These are phyloP conservation scores for Camponotus pennsylvanicus DNA, from an alignment of 1,140 invertebrate species.

Conservation along the genomic window DNA sequence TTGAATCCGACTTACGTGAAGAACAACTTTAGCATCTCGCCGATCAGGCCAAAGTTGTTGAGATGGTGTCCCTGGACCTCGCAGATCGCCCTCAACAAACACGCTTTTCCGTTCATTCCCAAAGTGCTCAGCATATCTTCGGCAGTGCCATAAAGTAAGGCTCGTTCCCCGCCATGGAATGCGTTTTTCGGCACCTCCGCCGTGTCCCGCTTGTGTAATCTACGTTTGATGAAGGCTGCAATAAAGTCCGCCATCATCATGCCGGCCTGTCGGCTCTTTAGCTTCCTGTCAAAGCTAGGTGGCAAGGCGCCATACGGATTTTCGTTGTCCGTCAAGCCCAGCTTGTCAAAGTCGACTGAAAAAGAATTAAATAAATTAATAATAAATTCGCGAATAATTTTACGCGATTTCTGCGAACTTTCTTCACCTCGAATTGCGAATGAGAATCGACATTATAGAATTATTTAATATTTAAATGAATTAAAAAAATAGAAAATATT, in stretches of 20 bases:
- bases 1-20: conserved; percentile 89
- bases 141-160: conserved; percentile 90
- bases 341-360: conserved; percentile 93
- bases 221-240: conserved; percentile 89
- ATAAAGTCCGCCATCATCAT: conserved; percentile 91
- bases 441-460: no score
- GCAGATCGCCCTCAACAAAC: conserved; percentile 93
- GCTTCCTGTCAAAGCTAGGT: conserved; percentile 90
- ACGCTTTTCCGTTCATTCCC: conserved; percentile 93
- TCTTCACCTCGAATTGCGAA: no score
- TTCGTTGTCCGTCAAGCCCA: conserved; percentile 94
- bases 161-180: conserved; percentile 92
- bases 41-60: conserved; percentile 92
- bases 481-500: neutral
- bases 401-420: no score
- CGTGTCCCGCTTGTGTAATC: conserved; percentile 88
- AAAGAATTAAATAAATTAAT: neutral
- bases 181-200: conserved; percentile 84
- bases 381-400: no score
- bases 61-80: conserved; percentile 93
- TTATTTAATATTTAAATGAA: neutral
- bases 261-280: conserved; percentile 90
- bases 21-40: conserved; percentile 93
- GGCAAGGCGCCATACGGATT: conserved; percentile 94
- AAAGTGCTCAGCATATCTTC: conserved; percentile 92